phyloP scores from a whole-genome alignment of 2,888 invertebrate species.

The Nymphalis urticae region DNA sequence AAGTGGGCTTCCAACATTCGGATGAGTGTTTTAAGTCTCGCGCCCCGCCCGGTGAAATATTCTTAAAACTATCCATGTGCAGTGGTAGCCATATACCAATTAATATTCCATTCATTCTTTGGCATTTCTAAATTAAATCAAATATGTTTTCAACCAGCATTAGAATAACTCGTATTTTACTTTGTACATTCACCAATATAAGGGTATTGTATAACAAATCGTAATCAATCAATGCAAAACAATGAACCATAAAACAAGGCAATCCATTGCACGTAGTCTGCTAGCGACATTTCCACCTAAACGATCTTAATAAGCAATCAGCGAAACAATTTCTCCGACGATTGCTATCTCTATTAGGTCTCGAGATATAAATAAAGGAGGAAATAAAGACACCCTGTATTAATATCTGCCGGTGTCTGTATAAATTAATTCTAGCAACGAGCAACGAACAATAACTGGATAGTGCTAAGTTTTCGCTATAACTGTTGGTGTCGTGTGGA shows the following conservation, averaged over 20 bases:
- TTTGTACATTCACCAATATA: too few relatives aligned
- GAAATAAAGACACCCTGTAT: constrained; percentile 47
- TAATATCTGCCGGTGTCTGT: constrained; percentile 49
- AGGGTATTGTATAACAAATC: neutral
- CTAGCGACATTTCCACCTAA: constrained; percentile 34
- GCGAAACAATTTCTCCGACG: constrained; percentile 60
- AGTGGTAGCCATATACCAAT: too few relatives aligned
- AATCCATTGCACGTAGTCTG: constrained; percentile 26
- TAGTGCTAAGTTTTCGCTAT: constrained; percentile 50
- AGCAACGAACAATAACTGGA: constrained; percentile 57
- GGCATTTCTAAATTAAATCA: neutral
- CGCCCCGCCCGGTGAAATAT: too few relatives aligned
- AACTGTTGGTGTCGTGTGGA: constrained; percentile 46
- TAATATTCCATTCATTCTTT: too few relatives aligned
- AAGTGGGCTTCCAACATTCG: too few relatives aligned
- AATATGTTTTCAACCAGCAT: neutral
- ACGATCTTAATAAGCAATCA: constrained; percentile 62
- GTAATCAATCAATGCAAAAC: constrained; percentile 21
- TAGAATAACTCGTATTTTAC: neutral
- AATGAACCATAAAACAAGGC: constrained; percentile 25
- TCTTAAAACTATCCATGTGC: too few relatives aligned
- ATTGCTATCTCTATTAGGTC: constrained; percentile 58
- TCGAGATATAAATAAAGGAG: constrained; percentile 53
- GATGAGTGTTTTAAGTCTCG: too few relatives aligned
- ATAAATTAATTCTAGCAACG: constrained; percentile 64